Evolutionary conservation across 2,113 vertebrate genomes (phyloP), one percentile per base, ranked within the genome.

Genomic region (Salvelinus alpinus): DNA sequence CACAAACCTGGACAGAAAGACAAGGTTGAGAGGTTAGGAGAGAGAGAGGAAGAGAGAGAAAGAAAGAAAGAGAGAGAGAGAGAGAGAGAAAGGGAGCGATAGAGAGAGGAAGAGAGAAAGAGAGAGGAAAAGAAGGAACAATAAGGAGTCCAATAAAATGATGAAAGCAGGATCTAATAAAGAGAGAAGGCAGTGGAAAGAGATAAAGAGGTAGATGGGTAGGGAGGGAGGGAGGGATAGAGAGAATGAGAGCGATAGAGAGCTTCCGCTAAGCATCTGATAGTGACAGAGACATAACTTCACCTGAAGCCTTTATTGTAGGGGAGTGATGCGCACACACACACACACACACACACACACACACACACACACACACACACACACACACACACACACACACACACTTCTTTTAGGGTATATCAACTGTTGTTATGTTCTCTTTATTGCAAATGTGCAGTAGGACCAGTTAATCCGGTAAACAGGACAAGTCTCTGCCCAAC

Each of bases 1-100:
- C 86, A 96, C 92, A 84, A 99, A 99, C 93, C 98, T 99, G 89
- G 44, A 47, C 18, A 73, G 34, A 13, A 27, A 62, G 11, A 25
- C 34, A 67, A 27, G 9, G 22, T 27, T 73, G 54, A 22, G 24
- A 13, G 24, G 47, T 12, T 27, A 38, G 31, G 4, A 6, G 27
- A 54, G 59, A 44, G 3, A 51, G 7, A 14, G 20, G 24, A 8
- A 7, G 9, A 27, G 7, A 51, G 4, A 67, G 73, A n/a, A 20
- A n/a, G 20, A 20, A 4, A 29, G 2, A 34, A 7, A 7, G 34
- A 34, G 2, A 31, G 29, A 31, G 5, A 31, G 29, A 31, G 4
- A 31, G 29, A 27, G n/a, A n/a, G n/a, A n/a, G n/a, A n/a, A n/a
- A n/a, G n/a, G n/a, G n/a, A n/a, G n/a, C n/a, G n/a, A n/a, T n/a